Evolutionary conservation across 2,797 vertebrate genomes (phyloP), one percentile per base, ranked within the genome.

Genomic region (Sebastes glaucus): DNA sequence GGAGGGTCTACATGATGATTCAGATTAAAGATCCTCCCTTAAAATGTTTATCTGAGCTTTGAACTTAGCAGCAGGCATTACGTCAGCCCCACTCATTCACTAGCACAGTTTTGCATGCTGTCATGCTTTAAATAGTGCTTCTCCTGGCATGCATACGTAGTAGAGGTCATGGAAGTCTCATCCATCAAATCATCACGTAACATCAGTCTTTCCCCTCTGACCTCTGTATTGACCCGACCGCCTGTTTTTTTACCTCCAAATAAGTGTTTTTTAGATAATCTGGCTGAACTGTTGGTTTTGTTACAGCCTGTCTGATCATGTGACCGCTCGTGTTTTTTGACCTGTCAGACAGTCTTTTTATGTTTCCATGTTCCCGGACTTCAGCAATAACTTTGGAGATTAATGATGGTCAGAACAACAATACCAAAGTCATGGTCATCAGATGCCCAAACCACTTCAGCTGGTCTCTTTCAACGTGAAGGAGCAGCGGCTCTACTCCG

Each of bases 181-280:
- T 66, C 59, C 68, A 65, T 72, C 62, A 66, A 78, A 25, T 20
- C 30, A 78, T 84, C 67, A 56, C 53, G 76, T 87, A 83, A 87
- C 77, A 56, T 89, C 80, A 82, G 66, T 82, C 83, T 83, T 86
- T 88, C 64, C 71, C 76, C 79, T 75, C 67, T 86, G 88, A 92
- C 83, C 87, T 84, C 63, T 55, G 8, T 8, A 11, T 53, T 33
- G 55, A 64, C 83, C 49, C 65, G n/a, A 70, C 80, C 42, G 77
- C 82, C 76, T 16, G 38, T 14, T 52, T 52, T 52, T 52, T 52
- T 1, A 22, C 25, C 6, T 30, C n/a, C 11, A 52, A 16, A 22
- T 38, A 18, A 27, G 4, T 25, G 16, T 53, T 52, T 30, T 53
- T 52, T 30, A 22, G 32, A 61, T 67, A 8, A 59, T 71, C 59